Evolutionary conservation across 2,113 vertebrate species (phyloP), one percentile per base, ranked within the genome.

Genomic region (Psilopogon haemacephalus): DNA sequence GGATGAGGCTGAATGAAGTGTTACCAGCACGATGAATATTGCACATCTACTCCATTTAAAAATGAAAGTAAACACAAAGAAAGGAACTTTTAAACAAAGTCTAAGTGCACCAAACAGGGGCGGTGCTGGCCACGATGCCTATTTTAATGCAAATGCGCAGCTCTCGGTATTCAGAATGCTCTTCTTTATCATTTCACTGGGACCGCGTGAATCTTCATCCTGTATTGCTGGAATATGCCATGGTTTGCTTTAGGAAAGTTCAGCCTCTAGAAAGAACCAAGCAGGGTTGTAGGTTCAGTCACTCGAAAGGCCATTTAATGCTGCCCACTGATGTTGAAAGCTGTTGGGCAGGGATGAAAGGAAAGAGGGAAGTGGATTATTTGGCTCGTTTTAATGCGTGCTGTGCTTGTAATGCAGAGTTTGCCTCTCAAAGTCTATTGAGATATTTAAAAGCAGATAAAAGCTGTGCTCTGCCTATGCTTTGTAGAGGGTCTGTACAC

Each of bases 261-360:
- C 23, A 81, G 42, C 35, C 46, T 76, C 59, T 73, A 14, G 71
- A 67, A 91, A 77, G 88, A 58, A 86, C 46, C 33, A 40, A 50
- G 67, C 35, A 73, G 54, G 59, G 78, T 88, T 88, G n/a, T 33
- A 37, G 67, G 52, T 65, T 84, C 42, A 65, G 54, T 86, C 73
- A 64, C 68, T 94, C 88, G 67, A 62, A 55, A 87, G 84, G 77
- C 63, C 19, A 14, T 78, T 90, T 89, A 86, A 70, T 82, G 40
- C 59, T 50, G 3, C 38, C 77, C 77, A 33, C 28, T 76, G 63
- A 62, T 65, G 73, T 40, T 90, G 74, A 79, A 94, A 87, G 63
- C 78, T 93, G 44, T 86, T 90, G 84, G 89, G 46, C 78, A 89
- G 71, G 71, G 89, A 84, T 82, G 42, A 86, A 90, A 89, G 81